A percentile compares a stretch with the other conserved stretches of the same genome.
Conservation (phyloP, 1,140 invertebrate species). For the Orius insidiosus region DNA sequence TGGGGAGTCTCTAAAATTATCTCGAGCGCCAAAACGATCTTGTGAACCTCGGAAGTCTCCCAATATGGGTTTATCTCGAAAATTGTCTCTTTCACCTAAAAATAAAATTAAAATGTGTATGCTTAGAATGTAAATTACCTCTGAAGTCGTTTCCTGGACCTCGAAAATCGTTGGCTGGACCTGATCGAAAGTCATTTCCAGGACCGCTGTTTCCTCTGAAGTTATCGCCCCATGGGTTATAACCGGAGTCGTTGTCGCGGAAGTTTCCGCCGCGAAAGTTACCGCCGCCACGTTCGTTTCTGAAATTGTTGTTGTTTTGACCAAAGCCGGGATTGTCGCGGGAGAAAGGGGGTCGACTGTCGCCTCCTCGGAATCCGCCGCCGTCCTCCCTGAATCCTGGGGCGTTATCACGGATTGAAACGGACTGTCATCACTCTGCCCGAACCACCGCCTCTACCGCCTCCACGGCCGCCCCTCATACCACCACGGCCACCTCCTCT, state of each 20-base stretch:
- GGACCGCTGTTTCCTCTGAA: too few relatives aligned
- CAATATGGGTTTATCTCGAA: background rate
- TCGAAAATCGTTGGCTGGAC: too few relatives aligned
- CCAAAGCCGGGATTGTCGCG: too few relatives aligned
- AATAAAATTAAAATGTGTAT: too few relatives aligned
- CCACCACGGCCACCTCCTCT: slow-evolving; percentile 7
- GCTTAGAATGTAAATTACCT: slow-evolving; percentile 11
- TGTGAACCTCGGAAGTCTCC: slow-evolving; percentile 19
- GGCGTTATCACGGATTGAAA: slow-evolving; percentile 27
- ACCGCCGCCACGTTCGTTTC: too few relatives aligned
- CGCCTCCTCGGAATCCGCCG: slow-evolving; percentile 17
- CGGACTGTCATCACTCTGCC: slow-evolving; percentile 8
- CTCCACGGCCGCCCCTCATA: slow-evolving; percentile 1
- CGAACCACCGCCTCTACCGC: background rate
- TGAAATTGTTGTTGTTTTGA: too few relatives aligned
- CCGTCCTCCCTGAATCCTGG: slow-evolving; percentile 17
- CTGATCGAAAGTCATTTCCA: slow-evolving; percentile 17
- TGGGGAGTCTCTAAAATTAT: slow-evolving; percentile 8
- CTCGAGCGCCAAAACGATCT: slow-evolving; percentile 6
- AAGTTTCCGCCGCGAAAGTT: too few relatives aligned
- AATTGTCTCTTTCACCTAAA: too few relatives aligned
- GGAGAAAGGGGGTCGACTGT: slow-evolving; percentile 1
- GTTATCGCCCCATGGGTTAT: too few relatives aligned
- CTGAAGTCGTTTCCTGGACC: slow-evolving; percentile 21
- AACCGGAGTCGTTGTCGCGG: slow-evolving; percentile 18